phyloP scores from a whole-genome alignment of 2,888 invertebrate species.

The Lordiphosa fenestrarum region DNA sequence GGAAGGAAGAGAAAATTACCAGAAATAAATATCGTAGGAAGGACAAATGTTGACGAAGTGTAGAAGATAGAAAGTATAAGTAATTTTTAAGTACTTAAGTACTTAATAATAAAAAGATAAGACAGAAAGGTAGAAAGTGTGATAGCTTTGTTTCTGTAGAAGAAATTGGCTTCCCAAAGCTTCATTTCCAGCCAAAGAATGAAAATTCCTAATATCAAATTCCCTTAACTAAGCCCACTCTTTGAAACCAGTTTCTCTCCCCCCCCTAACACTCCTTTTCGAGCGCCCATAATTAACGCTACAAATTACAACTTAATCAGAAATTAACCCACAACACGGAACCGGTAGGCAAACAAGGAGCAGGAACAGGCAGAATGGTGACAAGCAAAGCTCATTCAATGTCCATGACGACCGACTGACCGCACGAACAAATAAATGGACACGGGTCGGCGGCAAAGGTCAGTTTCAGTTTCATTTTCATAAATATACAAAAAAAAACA shows the following conservation, averaged over 20 bases:
- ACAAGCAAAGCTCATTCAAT: conserved; percentile 68
- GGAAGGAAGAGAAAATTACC: no score
- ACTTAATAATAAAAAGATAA: no score
- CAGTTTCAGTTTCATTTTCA: conserved; percentile 54
- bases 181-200: no score
- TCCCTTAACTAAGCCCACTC: background rate
- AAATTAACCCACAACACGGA: conserved; percentile 61
- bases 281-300: conserved; percentile 46
- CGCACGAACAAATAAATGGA: conserved; percentile 57
- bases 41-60: no score
- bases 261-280: conserved; percentile 33
- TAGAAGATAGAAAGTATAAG: no score
- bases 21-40: no score
- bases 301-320: conserved; percentile 71
- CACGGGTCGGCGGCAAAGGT: conserved; percentile 57
- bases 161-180: no score
- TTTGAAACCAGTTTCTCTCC: conserved; percentile 2
- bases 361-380: conserved; percentile 28
- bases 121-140: no score
- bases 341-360: conserved; percentile 12
- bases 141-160: no score
- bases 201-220: no score
- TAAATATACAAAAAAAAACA: conserved; percentile 37
- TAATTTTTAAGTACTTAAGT: no score
- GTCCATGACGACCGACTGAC: conserved; percentile 65